Evolutionary conservation across 1,140 invertebrate species (phyloP).

Genomic region (Acromyrmex echinatior): DNA sequence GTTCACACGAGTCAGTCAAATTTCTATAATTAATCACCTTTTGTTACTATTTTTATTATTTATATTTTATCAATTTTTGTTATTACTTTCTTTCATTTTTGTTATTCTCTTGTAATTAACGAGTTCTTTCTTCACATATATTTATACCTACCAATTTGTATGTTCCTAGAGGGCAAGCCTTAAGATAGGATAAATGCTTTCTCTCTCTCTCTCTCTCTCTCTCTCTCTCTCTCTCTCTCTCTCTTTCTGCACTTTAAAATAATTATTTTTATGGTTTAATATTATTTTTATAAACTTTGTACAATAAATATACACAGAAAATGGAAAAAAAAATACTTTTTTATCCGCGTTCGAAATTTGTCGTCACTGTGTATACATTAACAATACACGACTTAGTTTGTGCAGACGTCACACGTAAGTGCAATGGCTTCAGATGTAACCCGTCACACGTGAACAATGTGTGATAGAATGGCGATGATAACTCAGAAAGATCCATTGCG

Average conservation of each 20-base stretch:
- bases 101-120: too few relatives aligned
- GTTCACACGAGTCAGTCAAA: too few relatives aligned
- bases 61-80: too few relatives aligned
- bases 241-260: too few relatives aligned
- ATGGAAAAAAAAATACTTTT: neutral
- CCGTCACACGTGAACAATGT: slow-evolving; percentile 39
- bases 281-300: slow-evolving; percentile 3
- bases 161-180: too few relatives aligned
- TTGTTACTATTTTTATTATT: too few relatives aligned
- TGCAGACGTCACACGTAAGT: slow-evolving; percentile 45
- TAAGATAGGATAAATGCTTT: too few relatives aligned
- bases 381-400: slow-evolving; percentile 21
- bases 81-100: too few relatives aligned
- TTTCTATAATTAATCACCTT: too few relatives aligned
- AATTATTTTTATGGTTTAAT: neutral
- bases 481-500: slow-evolving; percentile 68
- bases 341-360: neutral
- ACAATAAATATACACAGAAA: neutral
- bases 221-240: neutral
- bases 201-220: too few relatives aligned
- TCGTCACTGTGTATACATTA: neutral
- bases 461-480: slow-evolving; percentile 66
- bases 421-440: slow-evolving; percentile 56
- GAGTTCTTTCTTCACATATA: too few relatives aligned
- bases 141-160: too few relatives aligned